Percentiles rank a stretch among this genome's conserved stretches.
These are phyloP conservation scores for Bergia puertoricense DNA, from an alignment of 92 coral and sea anemone species.

Conservation along the genomic window DNA sequence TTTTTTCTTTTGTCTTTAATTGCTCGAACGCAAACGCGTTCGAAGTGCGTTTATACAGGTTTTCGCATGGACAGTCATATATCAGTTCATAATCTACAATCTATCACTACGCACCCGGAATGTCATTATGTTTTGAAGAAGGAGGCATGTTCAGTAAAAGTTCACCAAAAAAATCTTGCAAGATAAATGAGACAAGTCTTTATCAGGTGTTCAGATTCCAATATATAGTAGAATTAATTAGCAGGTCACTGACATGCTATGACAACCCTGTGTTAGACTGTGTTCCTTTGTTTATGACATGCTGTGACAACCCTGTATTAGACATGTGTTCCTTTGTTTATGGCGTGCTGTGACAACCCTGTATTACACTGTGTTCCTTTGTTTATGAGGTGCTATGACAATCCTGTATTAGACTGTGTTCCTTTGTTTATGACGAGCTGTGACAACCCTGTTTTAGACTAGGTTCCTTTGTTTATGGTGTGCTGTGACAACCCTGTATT, in stretches of 20 bases:
- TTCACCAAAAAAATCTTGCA: too few relatives aligned
- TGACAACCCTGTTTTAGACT: not conserved
- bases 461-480: not conserved
- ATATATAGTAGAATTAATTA: too few relatives aligned
- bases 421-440: not conserved
- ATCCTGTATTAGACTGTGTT: not conserved
- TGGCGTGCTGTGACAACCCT: not conserved
- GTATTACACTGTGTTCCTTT: not conserved
- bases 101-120: not conserved
- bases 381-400: not conserved
- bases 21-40: too few relatives aligned
- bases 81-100: not conserved
- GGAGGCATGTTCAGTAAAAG: too few relatives aligned
- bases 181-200: too few relatives aligned
- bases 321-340: too few relatives aligned
- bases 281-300: not conserved
- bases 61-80: too few relatives aligned
- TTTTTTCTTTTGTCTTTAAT: too few relatives aligned
- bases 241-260: too few relatives aligned
- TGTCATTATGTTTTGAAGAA: too few relatives aligned
- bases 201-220: too few relatives aligned
- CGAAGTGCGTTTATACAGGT: too few relatives aligned
- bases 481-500: not conserved
- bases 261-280: not conserved
- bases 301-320: not conserved